Base-by-base conservation (phyloP, 2,888 invertebrate species). In the Pimpla rufipes region DNA sequence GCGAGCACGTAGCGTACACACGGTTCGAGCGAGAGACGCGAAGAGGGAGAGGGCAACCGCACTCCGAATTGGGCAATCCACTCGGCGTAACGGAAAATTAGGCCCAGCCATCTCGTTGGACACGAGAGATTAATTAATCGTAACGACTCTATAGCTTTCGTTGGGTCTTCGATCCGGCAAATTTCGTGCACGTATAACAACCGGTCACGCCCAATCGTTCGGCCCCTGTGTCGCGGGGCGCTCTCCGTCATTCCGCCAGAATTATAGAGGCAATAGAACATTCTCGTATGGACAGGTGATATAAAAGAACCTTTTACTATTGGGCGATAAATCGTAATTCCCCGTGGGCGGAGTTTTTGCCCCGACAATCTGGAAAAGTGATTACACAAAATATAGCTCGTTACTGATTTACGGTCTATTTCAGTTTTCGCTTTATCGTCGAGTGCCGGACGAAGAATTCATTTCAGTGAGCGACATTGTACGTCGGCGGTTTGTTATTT, bases 61-160 rank as follows among this genome's bases (percentile, higher is more conserved):
- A 76, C 70, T 42, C 40, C 50, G 79, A 83, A 79, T 75, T 79
- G 75, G 70, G 71, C 83, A 83, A 79, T 83, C 71, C 66, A 79
- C 83, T 79, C 50, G 70, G 66, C 71, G 70, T 83, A 79, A 83
- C 83, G 79, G 83, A 79, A 83, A 83, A 83, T 83, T 83, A 83
- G 83, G 59, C 79, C 66, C 70, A 71, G 75, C 57, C 71, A 76
- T 79, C 71, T 83, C 71, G 83, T 79, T 76, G 83, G 75, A 75
- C 75, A 75, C 35, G 70, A 68, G 79, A 75, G 83, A 75, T 83
- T 83, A 82, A 82, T 82, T 74, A 75, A 79, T 76, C 79, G 68
- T 76, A 70, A 83, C 70, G 70, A 83, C 68, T 62, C 67, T 42
- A 59, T 68, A 21, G 7, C 50, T 37, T 45, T 62, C 55, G 40